Percentiles rank a stretch among this genome's conserved stretches.
Evolutionary conservation across 2,113 vertebrate genomes (phyloP).

Genomic region (Fregetta grallaria): DNA sequence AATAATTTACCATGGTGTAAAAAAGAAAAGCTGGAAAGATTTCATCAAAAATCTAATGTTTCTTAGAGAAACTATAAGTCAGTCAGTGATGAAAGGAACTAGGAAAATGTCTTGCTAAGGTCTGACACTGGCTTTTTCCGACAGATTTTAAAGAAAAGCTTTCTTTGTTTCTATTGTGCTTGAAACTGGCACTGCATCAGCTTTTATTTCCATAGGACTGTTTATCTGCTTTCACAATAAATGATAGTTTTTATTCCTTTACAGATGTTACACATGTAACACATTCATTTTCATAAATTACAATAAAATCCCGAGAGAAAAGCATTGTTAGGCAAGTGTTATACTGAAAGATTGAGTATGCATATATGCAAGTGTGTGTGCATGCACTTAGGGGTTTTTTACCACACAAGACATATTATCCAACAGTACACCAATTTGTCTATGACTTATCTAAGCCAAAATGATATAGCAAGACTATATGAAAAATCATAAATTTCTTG

Average conservation of each 20-base stretch:
- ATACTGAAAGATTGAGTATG: neutral
- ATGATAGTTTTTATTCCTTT: slow-evolving; percentile 12
- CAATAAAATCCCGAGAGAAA: slow-evolving; percentile 7
- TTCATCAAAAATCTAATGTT: neutral
- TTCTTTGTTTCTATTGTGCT: slow-evolving; percentile 14
- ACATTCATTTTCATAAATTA: slow-evolving; percentile 41
- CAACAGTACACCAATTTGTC: neutral
- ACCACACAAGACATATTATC: neutral
- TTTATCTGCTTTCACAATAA: slow-evolving; percentile 39
- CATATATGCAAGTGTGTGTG: neutral
- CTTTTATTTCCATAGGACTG: neutral
- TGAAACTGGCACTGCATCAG: neutral
- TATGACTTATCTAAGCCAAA: neutral
- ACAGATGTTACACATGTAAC: neutral
- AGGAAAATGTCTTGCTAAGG: neutral
- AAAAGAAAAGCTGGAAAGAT: slow-evolving; percentile 5
- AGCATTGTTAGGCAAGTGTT: neutral
- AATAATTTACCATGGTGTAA: neutral
- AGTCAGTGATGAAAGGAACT: neutral
- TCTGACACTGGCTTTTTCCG: slow-evolving; percentile 1
- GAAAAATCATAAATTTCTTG: neutral
- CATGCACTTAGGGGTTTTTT: neutral
- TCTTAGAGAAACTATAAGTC: neutral
- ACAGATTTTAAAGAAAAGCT: slow-evolving; percentile 3
- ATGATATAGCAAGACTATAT: neutral